A percentile compares a stretch with the other conserved stretches of the same genome.
Evolutionary conservation across 30 jellyfish, hydroid and myxozoan genomes (phyloP).

Genomic region (Chironex yamaguchii): DNA sequence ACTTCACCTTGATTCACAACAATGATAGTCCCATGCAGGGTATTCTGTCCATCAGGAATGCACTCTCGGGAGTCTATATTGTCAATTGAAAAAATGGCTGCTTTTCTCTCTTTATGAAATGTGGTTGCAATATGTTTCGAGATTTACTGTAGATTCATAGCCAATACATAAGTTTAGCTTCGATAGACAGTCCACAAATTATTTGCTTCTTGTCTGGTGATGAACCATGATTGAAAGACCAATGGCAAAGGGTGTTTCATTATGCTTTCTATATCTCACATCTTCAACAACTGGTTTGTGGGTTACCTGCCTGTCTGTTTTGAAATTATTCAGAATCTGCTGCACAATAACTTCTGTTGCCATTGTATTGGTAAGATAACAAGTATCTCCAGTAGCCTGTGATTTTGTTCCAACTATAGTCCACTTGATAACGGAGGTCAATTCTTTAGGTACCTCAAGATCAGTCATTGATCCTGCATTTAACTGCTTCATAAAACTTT

Average conservation of each 20-base stretch:
- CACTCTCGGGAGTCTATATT: constrained; percentile 43
- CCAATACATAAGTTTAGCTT: constrained; percentile 15
- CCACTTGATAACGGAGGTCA: constrained; percentile 19
- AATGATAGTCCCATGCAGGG: constrained; percentile 41
- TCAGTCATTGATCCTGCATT: constrained; percentile 41
- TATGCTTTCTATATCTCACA: background rate
- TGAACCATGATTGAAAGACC: constrained; percentile 41
- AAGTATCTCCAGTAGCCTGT: constrained; percentile 29
- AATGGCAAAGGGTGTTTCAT: constrained; percentile 25
- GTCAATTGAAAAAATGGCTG: constrained; percentile 48
- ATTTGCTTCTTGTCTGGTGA: constrained; percentile 35
- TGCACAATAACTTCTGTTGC: constrained; percentile 31
- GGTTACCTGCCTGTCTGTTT: constrained; percentile 35
- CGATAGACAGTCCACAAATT: constrained; percentile 26
- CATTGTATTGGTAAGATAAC: constrained; percentile 4
- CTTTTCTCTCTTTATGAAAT: constrained; percentile 38
- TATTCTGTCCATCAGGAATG: constrained; percentile 48
- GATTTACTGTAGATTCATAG: constrained; percentile 19
- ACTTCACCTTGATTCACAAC: constrained; percentile 28
- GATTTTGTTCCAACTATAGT: constrained; percentile 19
- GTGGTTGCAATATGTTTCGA: too few species aligned
- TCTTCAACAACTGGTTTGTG: constrained; percentile 10
- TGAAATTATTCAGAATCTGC: background rate
- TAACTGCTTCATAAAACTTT: constrained; percentile 1
- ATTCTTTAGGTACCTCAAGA: constrained; percentile 26